Conservation (phyloP, 2,797 vertebrate genomes). For the Cossypha caffra region DNA sequence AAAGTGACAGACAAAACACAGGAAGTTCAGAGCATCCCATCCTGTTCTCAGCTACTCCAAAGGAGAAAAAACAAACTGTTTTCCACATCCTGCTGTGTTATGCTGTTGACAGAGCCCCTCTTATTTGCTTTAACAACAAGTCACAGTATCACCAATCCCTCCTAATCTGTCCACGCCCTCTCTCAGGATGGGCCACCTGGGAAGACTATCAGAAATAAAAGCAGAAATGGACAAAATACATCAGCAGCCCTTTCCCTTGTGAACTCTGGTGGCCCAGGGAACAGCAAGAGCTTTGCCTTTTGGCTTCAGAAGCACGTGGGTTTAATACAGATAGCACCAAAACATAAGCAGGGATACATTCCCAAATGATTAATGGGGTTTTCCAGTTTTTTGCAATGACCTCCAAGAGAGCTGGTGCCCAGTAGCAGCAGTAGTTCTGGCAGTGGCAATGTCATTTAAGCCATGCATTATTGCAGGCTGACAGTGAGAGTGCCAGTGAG, state of each 20-base stretch:
- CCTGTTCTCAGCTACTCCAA: neutral
- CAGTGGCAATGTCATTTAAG: neutral
- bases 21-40: neutral
- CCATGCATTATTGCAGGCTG: rapidly evolving
- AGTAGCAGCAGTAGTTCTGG: neutral
- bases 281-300: neutral
- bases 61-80: neutral
- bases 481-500: neutral
- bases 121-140: neutral
- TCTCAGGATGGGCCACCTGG: neutral
- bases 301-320: neutral
- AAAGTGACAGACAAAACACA: neutral
- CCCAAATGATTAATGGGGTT: neutral
- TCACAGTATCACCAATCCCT: neutral
- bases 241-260: rapidly evolving
- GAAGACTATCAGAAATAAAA: neutral
- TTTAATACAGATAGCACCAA: neutral
- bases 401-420: neutral
- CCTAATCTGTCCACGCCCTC: neutral
- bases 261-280: neutral
- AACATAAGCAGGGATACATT: neutral
- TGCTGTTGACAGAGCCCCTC: neutral
- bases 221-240: neutral
- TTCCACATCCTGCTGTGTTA: neutral
- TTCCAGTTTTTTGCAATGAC: neutral